These are phyloP conservation scores for Brachyalestes nurse DNA, from an alignment of 2,797 vertebrate species.

Conservation along the genomic window DNA sequence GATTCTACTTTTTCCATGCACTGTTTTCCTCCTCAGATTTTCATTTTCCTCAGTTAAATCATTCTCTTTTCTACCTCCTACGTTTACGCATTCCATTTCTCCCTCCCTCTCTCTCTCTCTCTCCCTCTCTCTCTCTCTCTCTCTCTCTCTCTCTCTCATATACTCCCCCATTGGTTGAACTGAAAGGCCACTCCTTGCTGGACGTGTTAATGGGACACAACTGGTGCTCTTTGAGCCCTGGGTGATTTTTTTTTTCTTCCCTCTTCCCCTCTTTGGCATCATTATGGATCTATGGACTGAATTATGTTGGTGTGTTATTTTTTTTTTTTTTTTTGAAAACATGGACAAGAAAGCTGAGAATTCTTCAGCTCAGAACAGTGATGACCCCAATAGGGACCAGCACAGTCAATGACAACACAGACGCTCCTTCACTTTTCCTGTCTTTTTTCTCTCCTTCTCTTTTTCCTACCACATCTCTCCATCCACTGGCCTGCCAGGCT, in stretches of 20 bases:
- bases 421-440: constrained; percentile 53
- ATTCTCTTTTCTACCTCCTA: constrained; percentile 56
- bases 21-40: constrained; percentile 50
- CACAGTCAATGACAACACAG: constrained; percentile 42
- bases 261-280: constrained; percentile 51
- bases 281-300: constrained; percentile 48
- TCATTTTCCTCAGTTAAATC: constrained; percentile 58
- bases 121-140: constrained; percentile 6
- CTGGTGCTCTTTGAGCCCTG: constrained; percentile 44
- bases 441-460: constrained; percentile 53
- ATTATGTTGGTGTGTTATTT: constrained; percentile 28
- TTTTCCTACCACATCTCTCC: constrained; percentile 27
- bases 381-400: constrained; percentile 57
- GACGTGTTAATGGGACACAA: constrained; percentile 35
- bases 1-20: constrained; percentile 64
- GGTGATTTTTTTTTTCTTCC: neutral
- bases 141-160: constrained; percentile 29
- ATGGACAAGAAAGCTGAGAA: constrained; percentile 34
- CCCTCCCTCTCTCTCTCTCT: neutral
- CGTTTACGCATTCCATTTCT: constrained; percentile 62
- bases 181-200: constrained; percentile 25
- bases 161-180: constrained; percentile 3
- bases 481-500: too few relatives aligned
- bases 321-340: constrained; percentile 28
- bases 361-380: constrained; percentile 39